Conservation (phyloP, 1,140 invertebrate species). For the Linepithema humile region DNA sequence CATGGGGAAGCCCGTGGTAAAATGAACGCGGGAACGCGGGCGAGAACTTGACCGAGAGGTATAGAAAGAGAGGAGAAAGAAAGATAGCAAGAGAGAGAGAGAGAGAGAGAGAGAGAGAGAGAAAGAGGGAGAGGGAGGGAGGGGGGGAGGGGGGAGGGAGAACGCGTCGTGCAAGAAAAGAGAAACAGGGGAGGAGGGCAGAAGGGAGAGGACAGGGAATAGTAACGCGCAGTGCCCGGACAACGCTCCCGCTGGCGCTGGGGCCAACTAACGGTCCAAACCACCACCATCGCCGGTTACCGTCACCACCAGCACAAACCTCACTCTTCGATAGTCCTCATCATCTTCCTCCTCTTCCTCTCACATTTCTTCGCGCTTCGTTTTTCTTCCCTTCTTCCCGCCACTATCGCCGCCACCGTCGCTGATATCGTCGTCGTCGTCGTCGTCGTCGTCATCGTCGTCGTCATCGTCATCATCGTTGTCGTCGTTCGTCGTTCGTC, state of each 20-base stretch:
- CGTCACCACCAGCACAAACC: conserved; percentile 32
- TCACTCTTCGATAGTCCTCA: conserved; percentile 67
- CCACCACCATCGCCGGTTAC: conserved; percentile 74
- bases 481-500: not conserved
- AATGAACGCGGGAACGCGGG: conserved; percentile 53
- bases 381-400: conserved; percentile 35
- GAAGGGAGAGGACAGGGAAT: conserved; percentile 65
- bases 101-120: conserved; percentile 20
- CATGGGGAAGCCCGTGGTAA: conserved; percentile 55
- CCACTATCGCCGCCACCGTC: not conserved
- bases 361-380: conserved; percentile 38
- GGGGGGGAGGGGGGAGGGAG: conserved; percentile 5
- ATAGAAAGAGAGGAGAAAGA: conserved; percentile 25
- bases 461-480: not conserved
- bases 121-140: conserved; percentile 8
- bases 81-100: conserved; percentile 5
- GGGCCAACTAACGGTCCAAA: conserved; percentile 82
- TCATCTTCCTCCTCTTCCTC: conserved; percentile 63
- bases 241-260: conserved; percentile 81
- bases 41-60: conserved; percentile 44
- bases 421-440: not conserved
- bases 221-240: conserved; percentile 78
- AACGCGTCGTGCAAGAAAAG: conserved; percentile 31
- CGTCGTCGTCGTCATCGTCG: not conserved
- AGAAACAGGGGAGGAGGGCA: conserved; percentile 5